A percentile compares a stretch with the other conserved stretches of the same genome.
phyloP scores from a whole-genome alignment of 2,888 invertebrate genomes.

The Papilio protenor region DNA sequence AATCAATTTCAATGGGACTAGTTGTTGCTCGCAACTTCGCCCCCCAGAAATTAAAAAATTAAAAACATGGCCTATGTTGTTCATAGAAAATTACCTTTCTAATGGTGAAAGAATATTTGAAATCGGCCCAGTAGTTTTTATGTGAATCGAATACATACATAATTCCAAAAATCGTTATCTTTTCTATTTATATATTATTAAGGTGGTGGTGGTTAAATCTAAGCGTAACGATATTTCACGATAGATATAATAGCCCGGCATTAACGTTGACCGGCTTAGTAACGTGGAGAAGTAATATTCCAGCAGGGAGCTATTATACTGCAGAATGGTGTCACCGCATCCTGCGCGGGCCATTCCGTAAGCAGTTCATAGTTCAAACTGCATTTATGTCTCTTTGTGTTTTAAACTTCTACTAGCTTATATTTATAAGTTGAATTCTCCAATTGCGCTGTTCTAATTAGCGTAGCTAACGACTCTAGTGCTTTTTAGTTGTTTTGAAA shows the following conservation, averaged over 20 bases:
- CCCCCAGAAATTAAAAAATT: too few species aligned
- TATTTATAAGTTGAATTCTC: constrained; percentile 9
- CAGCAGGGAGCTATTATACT: constrained; percentile 42
- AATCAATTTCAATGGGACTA: too few species aligned
- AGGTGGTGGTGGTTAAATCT: neutral
- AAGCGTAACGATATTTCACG: constrained; percentile 24
- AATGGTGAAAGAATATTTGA: too few species aligned
- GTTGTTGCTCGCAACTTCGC: too few species aligned
- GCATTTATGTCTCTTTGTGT: constrained; percentile 38
- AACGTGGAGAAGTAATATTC: constrained; percentile 34
- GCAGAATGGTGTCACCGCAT: constrained; percentile 38
- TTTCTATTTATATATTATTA: too few species aligned
- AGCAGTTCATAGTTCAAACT: constrained; percentile 41
- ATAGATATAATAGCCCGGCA: constrained; percentile 26
- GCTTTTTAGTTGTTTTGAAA: constrained; percentile 12
- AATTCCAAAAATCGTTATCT: too few species aligned
- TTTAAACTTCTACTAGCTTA: constrained; percentile 8
- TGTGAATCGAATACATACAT: too few species aligned
- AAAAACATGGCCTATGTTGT: too few species aligned
- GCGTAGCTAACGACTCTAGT: neutral
- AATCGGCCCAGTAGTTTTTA: too few species aligned
- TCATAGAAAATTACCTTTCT: too few species aligned
- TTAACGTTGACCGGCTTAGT: constrained; percentile 40
- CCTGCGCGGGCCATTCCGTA: constrained; percentile 32
- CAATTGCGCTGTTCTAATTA: constrained; percentile 5